Base-by-base conservation (phyloP, 2,888 invertebrate species). In the Aspidapion aeneum region DNA sequence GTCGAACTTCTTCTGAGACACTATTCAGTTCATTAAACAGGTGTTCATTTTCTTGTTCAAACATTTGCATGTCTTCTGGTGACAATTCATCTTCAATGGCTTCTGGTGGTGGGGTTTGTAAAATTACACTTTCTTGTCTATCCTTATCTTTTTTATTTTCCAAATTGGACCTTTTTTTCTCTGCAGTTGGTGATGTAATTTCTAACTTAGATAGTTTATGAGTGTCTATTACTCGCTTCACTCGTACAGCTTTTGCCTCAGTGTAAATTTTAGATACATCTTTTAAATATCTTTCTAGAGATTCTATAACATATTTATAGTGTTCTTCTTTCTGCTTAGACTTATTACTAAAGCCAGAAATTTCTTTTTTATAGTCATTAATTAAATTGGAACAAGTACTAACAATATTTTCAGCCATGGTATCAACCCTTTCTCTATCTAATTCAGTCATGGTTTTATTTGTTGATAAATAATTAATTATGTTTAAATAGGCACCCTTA, bases 41-140 rank as follows among this genome's bases (percentile, higher is more conserved):
- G 69, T 91, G 90, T 61, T 90, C 86, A 79, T 98, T 98, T 82
- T 98, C 98, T 0, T 90, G 87, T 78, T 96, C 94, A 79, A 96
- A 93, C 86, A 96, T 89, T 79, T 96, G 96, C 64, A 94, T 82
- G 78, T 97, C 96, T 75, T 96, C 96, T 0, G 91, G 84, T 66
- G 90, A 91, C 0, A 94, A 77, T 63, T 88, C 86, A 51, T 87
- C 86, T 60, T 90, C 88, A 71, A 87, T 85, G 55, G 69, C 65
- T 19, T 64, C 63, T 18, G 70, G 52, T n/a, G 68, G 52, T 50
- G 66, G 62, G 18, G 61, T 22, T 20, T 63, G 48, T 19, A 58
- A 55, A 18, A 68, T 63, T 18, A 59, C 49, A 18, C 55, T 63
- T 19, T 63, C 62, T 58, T 68, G 62, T 20, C 65, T 65, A 18